Conservation (phyloP, 2,888 invertebrate species). For the Tribolium freemani region DNA sequence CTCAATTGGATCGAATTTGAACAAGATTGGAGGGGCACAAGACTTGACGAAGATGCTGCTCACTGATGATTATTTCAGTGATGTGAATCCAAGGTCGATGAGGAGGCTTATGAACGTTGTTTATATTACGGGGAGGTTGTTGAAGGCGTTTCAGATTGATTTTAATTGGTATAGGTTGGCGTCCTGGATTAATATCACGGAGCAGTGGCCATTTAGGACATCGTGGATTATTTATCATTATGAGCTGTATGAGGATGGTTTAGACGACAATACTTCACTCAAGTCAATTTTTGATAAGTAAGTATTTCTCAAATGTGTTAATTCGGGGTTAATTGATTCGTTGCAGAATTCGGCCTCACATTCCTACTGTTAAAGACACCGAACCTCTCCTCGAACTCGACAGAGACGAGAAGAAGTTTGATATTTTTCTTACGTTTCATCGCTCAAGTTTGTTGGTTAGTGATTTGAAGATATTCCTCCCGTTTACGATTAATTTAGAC, state of each 20-base stretch:
- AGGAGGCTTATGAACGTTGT: constrained; percentile 96
- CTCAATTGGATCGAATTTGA: constrained; percentile 90
- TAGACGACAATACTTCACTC: constrained; percentile 88
- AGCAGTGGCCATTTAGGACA: constrained; percentile 98
- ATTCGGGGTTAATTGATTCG: neutral
- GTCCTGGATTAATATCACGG: constrained; percentile 98
- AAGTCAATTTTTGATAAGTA: constrained; percentile 95
- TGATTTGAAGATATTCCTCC: constrained; percentile 94
- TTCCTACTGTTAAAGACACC: constrained; percentile 87
- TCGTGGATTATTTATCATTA: constrained; percentile 98
- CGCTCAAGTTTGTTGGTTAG: constrained; percentile 86
- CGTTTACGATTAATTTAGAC: constrained; percentile 98
- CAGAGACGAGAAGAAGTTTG: constrained; percentile 94
- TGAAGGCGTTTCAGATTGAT: constrained; percentile 98
- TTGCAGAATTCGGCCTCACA: constrained; percentile 82
- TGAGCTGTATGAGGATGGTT: constrained; percentile 88
- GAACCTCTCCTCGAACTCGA: constrained; percentile 93
- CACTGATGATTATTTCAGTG: constrained; percentile 98
- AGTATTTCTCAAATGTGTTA: constrained; percentile 71
- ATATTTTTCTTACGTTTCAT: constrained; percentile 92
- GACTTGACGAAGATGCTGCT: constrained; percentile 84
- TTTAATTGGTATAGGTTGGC: constrained; percentile 97
- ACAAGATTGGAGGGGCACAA: constrained; percentile 82
- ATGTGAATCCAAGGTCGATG: constrained; percentile 98
- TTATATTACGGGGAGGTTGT: constrained; percentile 93